A percentile compares a stretch with the other conserved stretches of the same genome.
These are phyloP conservation scores for Masnerella sp. DNA, from an alignment of 2,888 invertebrate genomes.

Conservation along the genomic window DNA sequence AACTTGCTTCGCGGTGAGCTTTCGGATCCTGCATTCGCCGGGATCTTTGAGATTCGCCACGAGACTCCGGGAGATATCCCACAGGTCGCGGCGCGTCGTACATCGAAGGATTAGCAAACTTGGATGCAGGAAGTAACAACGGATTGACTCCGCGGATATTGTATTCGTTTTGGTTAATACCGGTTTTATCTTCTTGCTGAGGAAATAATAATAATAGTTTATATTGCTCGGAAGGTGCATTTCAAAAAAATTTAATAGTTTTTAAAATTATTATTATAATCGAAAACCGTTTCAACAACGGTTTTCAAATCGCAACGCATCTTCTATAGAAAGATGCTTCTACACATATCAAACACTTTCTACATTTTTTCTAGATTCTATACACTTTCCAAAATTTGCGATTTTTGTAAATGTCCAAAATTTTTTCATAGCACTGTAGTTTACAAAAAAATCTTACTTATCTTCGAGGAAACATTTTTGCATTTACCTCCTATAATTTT, in stretches of 20 bases:
- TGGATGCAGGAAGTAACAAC: slow-evolving; percentile 56
- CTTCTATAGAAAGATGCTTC: no score
- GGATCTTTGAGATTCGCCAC: slow-evolving; percentile 54
- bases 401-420: no score
- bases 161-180: slow-evolving; percentile 61
- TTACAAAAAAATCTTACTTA: no score
- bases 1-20: slow-evolving; percentile 54
- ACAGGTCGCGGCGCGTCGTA: slow-evolving; percentile 42
- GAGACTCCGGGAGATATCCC: slow-evolving; percentile 49
- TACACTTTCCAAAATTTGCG: no score
- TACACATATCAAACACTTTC: no score
- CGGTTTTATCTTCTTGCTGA: slow-evolving; percentile 40
- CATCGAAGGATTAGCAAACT: slow-evolving; percentile 60
- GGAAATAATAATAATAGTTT: slow-evolving; percentile 36
- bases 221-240: slow-evolving; percentile 1
- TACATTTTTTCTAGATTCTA: no score
- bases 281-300: no score
- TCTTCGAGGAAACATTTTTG: no score
- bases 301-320: no score
- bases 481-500: no score
- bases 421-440: no score
- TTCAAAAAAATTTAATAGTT: background rate
- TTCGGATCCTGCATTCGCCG: slow-evolving; percentile 47
- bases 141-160: slow-evolving; percentile 55
- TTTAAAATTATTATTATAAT: background rate